Percentiles rank a stretch among this genome's conserved stretches.
Conservation (phyloP, 2,797 vertebrate species). For the Sternotherus odoratus region DNA sequence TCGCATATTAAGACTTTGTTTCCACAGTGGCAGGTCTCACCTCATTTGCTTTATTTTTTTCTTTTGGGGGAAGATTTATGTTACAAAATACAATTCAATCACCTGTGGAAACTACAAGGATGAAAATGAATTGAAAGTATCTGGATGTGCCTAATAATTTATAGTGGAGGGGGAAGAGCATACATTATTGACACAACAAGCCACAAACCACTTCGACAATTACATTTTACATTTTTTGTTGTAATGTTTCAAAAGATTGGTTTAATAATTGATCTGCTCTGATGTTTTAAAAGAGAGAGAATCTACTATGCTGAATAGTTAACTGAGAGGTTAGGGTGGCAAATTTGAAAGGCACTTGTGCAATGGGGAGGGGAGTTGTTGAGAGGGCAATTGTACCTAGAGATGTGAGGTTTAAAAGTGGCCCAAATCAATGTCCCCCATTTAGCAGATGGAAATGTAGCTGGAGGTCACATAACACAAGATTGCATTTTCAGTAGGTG, state of each 20-base stretch:
- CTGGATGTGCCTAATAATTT: slow-evolving; percentile 34
- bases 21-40: neutral
- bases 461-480: neutral
- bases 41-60: neutral
- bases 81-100: neutral
- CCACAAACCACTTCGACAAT: neutral
- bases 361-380: neutral
- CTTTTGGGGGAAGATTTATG: slow-evolving; percentile 8
- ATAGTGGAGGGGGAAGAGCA: neutral
- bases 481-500: neutral
- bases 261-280: neutral
- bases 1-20: neutral
- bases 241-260: neutral
- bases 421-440: neutral
- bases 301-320: neutral
- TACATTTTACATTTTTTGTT: neutral
- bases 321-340: neutral
- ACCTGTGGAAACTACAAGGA: neutral
- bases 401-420: neutral
- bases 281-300: neutral
- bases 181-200: slow-evolving; percentile 6
- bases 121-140: neutral
- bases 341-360: neutral
- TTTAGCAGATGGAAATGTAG: neutral
- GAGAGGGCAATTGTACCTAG: neutral